Conservation (phyloP, 1,140 invertebrate species). For the Tetragonula clypearis region DNA sequence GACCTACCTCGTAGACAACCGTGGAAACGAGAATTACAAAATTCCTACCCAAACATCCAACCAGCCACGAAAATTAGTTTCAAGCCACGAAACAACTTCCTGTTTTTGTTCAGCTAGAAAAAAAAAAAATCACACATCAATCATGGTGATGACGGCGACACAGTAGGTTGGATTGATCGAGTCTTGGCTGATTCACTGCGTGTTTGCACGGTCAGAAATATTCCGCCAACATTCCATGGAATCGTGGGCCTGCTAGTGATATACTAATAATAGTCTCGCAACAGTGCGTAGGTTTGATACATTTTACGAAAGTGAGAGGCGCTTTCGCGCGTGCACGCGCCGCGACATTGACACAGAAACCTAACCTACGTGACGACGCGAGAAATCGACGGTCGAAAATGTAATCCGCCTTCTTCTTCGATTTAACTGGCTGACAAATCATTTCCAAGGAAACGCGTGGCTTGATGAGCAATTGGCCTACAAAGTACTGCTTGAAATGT, state of each 20-base stretch:
- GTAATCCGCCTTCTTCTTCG: slow-evolving; percentile 3
- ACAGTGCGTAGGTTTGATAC: slow-evolving; percentile 6
- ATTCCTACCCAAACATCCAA: not conserved
- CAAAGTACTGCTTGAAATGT: slow-evolving; percentile 20
- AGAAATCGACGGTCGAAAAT: slow-evolving; percentile 28
- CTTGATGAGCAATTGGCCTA: slow-evolving; percentile 55
- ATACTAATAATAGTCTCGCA: slow-evolving; percentile 12
- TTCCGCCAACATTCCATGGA: not conserved
- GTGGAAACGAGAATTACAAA: not conserved
- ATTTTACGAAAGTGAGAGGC: slow-evolving; percentile 5
- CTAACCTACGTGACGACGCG: slow-evolving; percentile 7
- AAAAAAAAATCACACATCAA: not conserved
- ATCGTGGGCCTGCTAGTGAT: not conserved
- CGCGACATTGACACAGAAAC: slow-evolving; percentile 56
- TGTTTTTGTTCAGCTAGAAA: not conserved
- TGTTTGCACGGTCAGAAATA: not conserved
- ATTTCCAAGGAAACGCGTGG: slow-evolving; percentile 55
- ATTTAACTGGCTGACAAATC: slow-evolving; percentile 44
- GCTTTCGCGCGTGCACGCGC: not conserved
- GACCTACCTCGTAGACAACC: not conserved
- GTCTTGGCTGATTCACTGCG: not conserved
- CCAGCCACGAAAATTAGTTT: not conserved
- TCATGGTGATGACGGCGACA: not conserved
- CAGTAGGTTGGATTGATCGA: not conserved
- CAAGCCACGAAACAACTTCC: not conserved